Evolutionary conservation across 2,888 invertebrate species (phyloP), one percentile per base, ranked within the genome.

Genomic region (Philereme transversata): DNA sequence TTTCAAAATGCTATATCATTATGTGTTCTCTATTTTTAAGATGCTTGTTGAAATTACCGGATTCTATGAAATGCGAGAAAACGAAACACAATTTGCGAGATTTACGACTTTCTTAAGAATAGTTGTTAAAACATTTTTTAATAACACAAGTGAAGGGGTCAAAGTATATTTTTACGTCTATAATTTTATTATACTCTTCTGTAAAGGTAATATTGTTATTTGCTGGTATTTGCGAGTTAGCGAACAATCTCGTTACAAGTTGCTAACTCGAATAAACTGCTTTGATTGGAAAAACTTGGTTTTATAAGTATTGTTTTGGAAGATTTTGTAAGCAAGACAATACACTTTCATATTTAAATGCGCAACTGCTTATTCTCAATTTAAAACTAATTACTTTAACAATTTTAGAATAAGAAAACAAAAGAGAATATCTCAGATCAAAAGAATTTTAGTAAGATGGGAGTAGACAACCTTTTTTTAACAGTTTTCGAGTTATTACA

Each of bases 1-100:
- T 68, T 70, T 71, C 60, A 63, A 68, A 71, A 68, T 66, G 58
- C 67, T 59, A 60, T 66, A 62, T 68, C 59, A 73, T 73, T 69
- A 69, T 47, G 60, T 58, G 53, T 64, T 68, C 59, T 62, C 48
- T 51, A 62, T 64, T 67, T 67, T 64, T 40, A 35, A 60, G 38
- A 53, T 41, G 49, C 53, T 53, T 60, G 54, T 65, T 41, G 43
- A 62, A 70, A 66, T 62, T 34, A 53, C 60, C 33, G 45, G 49
- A 51, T 55, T 54, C 41, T 33, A 36, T 50, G 45, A 57, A 47
- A 43, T 22, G 6, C 53, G 45, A 43, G 47, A 44, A 44, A 8
- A 22, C 43, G 44, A 11, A 55, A 47, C 43, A 50, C 49, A 58
- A 54, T 48, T 48, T 57, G 55, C 50, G 8, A 61, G 57, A 46